phyloP scores from a whole-genome alignment of 2,888 invertebrate genomes.

The Latheticus oryzae region DNA sequence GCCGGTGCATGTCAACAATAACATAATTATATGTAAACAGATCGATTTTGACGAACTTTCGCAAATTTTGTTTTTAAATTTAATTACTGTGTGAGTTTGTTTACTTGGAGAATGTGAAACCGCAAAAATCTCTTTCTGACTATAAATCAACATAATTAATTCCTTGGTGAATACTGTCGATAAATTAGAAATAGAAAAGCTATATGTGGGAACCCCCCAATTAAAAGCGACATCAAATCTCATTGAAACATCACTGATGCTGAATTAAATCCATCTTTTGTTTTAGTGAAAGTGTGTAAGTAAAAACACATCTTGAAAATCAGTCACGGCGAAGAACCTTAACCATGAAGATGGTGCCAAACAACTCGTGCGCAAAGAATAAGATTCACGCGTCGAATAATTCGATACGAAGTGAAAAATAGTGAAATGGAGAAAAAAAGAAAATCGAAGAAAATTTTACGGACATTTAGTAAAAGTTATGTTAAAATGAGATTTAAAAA shows the following conservation, averaged over 20 bases:
- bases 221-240: conserved; percentile 5
- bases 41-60: background rate
- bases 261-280: conserved; percentile 42
- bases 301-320: conserved; percentile 37
- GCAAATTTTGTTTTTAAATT: conserved; percentile 9
- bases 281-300: conserved; percentile 51
- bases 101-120: conserved; percentile 27
- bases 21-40: conserved; percentile 15
- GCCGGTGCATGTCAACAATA: conserved; percentile 33
- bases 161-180: conserved; percentile 13
- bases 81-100: background rate
- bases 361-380: conserved; percentile 35
- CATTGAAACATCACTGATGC: conserved; percentile 17
- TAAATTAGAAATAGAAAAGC: conserved; percentile 27
- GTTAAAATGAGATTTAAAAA: conserved; percentile 57
- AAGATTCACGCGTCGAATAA: conserved; percentile 18
- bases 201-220: conserved; percentile 24
- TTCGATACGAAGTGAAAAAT: conserved; percentile 25
- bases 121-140: conserved; percentile 11
- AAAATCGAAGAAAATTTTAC: conserved; percentile 46
- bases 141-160: conserved; percentile 31
- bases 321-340: conserved; percentile 36
- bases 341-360: conserved; percentile 39
- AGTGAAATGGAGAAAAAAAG: conserved; percentile 32
- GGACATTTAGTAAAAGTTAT: conserved; percentile 55